Conservation (phyloP, 1,140 invertebrate genomes). For the Nomia melanderi region DNA sequence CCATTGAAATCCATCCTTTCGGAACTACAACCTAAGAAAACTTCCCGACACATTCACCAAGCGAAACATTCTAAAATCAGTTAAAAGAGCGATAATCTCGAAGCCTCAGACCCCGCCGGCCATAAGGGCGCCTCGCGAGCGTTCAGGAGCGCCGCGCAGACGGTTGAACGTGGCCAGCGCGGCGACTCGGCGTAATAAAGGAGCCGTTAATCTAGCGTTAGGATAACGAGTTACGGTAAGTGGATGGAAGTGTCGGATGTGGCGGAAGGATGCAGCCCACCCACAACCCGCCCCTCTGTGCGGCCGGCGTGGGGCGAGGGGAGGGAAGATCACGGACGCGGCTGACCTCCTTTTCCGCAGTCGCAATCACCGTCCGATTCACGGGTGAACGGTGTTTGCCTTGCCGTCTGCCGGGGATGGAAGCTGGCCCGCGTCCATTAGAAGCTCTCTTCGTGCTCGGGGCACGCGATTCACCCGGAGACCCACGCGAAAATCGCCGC, state of each 20-base stretch:
- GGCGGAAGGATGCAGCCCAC: conserved; percentile 20
- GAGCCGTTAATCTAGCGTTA: conserved; percentile 31
- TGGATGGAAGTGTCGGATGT: conserved; percentile 14
- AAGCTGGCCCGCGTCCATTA: conserved; percentile 26
- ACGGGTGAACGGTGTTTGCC: conserved; percentile 48
- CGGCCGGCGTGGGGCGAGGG: not conserved
- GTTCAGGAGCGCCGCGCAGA: not conserved
- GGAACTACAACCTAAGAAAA: too few relatives aligned
- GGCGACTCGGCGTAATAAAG: not conserved
- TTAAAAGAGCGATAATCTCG: not conserved
- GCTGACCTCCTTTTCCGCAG: conserved; percentile 23
- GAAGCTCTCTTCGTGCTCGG: not conserved
- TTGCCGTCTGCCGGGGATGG: conserved; percentile 36
- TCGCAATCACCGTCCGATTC: conserved; percentile 47
- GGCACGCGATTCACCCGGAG: not conserved
- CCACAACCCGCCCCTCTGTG: too few relatives aligned
- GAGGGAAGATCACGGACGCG: not conserved
- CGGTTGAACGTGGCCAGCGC: not conserved
- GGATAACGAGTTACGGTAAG: conserved; percentile 42
- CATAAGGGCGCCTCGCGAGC: not conserved
- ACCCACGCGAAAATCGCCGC: not conserved
- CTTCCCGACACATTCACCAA: too few relatives aligned
- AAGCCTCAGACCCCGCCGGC: not conserved
- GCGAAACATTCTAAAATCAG: too few relatives aligned
- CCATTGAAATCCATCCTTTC: too few relatives aligned